Conservation (phyloP, 53 echinoderm and acorn worm genomes). For the Stichopus horrens region DNA sequence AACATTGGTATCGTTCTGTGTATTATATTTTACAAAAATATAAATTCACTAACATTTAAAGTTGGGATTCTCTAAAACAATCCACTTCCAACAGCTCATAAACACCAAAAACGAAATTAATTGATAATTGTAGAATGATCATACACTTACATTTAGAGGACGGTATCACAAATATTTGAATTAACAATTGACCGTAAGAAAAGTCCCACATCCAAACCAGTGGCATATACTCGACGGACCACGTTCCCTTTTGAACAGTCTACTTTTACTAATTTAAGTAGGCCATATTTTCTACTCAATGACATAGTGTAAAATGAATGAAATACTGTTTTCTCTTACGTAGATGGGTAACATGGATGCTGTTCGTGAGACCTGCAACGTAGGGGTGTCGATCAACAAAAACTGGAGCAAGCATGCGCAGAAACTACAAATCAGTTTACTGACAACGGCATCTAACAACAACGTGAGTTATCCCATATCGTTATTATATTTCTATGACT, state of each 20-base stretch:
- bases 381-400: conserved; percentile 33
- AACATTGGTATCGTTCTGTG: not conserved
- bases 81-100: not conserved
- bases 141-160: conserved; percentile 5
- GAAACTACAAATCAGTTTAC: conserved; percentile 26
- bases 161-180: not conserved
- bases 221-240: conserved; percentile 24
- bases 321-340: conserved; percentile 17
- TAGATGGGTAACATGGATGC: conserved; percentile 37
- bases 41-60: not conserved
- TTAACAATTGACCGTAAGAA: conserved; percentile 13
- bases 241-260: conserved; percentile 15
- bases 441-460: conserved; percentile 18
- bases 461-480: conserved; percentile 10
- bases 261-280: conserved; percentile 10
- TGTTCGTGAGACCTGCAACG: conserved; percentile 15
- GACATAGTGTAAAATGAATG: not conserved
- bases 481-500: not conserved
- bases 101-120: not conserved
- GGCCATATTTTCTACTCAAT: not conserved
- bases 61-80: not conserved
- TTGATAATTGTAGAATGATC: not conserved
- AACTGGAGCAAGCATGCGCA: conserved; percentile 37
- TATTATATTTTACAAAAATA: no score
- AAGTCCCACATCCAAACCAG: conserved; percentile 8